Evolutionary conservation across 2,797 vertebrate species (phyloP), one percentile per base, ranked within the genome.

Genomic region (Telmatherina bonti): DNA sequence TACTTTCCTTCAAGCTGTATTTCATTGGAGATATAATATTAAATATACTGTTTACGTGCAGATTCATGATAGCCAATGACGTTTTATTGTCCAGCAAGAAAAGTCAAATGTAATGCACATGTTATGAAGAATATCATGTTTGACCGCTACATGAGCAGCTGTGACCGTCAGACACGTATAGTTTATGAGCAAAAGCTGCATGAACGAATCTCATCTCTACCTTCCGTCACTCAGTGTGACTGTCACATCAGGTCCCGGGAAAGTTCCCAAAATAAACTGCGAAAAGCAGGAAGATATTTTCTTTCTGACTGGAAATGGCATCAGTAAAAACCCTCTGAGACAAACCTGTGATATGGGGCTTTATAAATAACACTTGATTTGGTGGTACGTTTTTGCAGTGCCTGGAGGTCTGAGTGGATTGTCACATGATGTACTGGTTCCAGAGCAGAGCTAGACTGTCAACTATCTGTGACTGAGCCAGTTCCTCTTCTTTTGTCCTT

Each of bases 301-400:
- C 54, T 74, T 68, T 60, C 76, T 30, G 47, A 67, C 33, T 81
- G 74, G 62, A 84, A 71, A 72, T 85, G 76, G 83, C 76, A 66
- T 84, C 69, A 84, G 26, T 74, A 64, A 78, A 78, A 72, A 43
- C 54, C 75, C 80, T 79, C 60, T 24, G 83, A 87, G 80, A 78
- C 54, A 68, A 76, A 82, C 58, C 56, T 70, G 72, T 81, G 78
- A 82, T 76, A 67, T 76, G 20, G 53, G 59, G 67, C 41, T 79
- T 81, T 77, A 71, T 79, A 79, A 78, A 84, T 82, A 76, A 79
- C 49, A 76, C 30, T 60, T 60, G 55, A 74, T 59, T 76, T 82
- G 76, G 70, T 41, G 41, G 53, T 38, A 35, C 67, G 58, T 41
- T 35, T 69, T 63, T 72, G 64, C 30, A 63, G 43, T 45, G 58